Evolutionary conservation across 2,888 invertebrate species (phyloP), one percentile per base, ranked within the genome.

Genomic region (Abscondita cerata): DNA sequence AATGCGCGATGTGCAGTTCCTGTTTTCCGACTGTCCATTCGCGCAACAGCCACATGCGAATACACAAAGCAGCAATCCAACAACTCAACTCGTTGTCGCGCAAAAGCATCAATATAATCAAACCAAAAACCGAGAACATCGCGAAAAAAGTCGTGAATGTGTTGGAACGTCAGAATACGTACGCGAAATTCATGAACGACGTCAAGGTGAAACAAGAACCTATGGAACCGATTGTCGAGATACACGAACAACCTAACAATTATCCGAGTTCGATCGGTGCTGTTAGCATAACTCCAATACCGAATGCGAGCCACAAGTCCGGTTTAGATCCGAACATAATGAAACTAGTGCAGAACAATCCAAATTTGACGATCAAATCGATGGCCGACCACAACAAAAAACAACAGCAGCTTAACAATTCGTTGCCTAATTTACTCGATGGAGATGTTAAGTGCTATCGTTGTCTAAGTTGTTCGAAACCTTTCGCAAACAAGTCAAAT

Each of bases 31-130:
- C 80, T 0, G 75, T 78, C 13, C 78, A 79, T 44, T 80, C 81
- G 1, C 67, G 76, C 12, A 81, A 81, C 61, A 79, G 78, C 59
- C 81, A 81, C 68, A 81, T 81, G 81, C 72, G 81, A 15, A 79
- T 81, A 15, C 81, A 81, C 65, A 80, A 80, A 60, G 73, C 75
- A 11, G 78, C 58, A 5, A 31, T 57, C 18, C 52, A 52, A 20
- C 53, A 53, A 12, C 16, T 59, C 3, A 50, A 59, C 18, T 41
- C 58, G n/a, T 33, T 65, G 8, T 56, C 59, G 1, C 50, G 40
- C n/a, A 62, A 62, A 15, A 65, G 62, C 46, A 52, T 62, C 11
- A 62, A 25, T n/a, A 64, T 64, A 18, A 38, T 41, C 1, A 40
- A 34, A 50, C 58, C 36, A 16, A 38, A 41, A 44, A 36, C 40